Conservation (phyloP, 2,113 vertebrate species). For the Sigmodon hispidus region DNA sequence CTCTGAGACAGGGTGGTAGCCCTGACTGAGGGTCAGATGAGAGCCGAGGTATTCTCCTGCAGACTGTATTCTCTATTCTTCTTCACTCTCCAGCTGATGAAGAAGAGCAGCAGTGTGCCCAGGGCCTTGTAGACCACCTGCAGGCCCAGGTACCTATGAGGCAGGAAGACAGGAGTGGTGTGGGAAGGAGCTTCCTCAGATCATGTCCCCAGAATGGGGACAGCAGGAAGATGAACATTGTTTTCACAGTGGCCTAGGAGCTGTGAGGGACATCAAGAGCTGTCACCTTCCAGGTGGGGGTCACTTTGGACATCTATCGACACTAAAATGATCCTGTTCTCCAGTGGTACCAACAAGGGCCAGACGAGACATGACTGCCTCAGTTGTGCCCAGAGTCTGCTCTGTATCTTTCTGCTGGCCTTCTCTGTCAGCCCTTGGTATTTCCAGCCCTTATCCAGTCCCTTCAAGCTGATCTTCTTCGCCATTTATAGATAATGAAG, state of each 20-base stretch:
- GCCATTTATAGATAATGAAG: neutral
- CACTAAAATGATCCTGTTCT: neutral
- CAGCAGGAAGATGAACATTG: fast-evolving
- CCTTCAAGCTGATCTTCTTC: neutral
- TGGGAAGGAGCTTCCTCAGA: neutral
- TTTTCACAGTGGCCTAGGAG: neutral
- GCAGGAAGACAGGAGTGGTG: neutral
- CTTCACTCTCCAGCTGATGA: constrained; percentile 92
- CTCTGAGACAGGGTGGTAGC: neutral
- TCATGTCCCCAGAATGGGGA: neutral
- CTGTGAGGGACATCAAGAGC: neutral
- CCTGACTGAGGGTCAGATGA: constrained; percentile 78
- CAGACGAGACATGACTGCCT: neutral
- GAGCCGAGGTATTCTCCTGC: constrained; percentile 87
- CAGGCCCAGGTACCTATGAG: constrained; percentile 93
- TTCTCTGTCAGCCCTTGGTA: neutral
- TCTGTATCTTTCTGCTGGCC: neutral
- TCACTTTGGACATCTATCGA: neutral
- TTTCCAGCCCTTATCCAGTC: neutral
- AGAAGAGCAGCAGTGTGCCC: constrained; percentile 89
- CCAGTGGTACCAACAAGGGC: neutral
- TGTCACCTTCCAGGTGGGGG: too few species aligned
- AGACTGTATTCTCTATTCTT: constrained; percentile 93
- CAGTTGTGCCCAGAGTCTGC: neutral
- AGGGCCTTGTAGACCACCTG: constrained; percentile 92